Conservation (phyloP, 2,888 invertebrate genomes). For the Sthenelais limicola region DNA sequence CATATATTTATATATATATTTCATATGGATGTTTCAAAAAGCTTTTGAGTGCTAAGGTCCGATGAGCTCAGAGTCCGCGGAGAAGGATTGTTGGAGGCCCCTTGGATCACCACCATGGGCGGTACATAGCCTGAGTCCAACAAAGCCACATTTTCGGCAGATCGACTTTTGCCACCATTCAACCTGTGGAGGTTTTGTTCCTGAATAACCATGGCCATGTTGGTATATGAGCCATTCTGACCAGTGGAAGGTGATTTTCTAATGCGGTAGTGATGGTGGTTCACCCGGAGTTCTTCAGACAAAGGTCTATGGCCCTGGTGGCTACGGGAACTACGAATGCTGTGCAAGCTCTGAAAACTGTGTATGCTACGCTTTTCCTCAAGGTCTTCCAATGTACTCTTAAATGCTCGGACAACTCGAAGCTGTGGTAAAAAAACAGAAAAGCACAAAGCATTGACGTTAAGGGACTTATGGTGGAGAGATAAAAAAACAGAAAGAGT, state of each 20-base stretch:
- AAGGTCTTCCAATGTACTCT: conserved; percentile 98
- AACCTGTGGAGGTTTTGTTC: conserved; percentile 48
- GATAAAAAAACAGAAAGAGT: too few species aligned
- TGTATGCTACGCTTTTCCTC: conserved; percentile 99
- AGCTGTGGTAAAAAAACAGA: conserved; percentile 84
- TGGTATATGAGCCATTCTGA: conserved; percentile 56
- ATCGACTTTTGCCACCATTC: conserved; percentile 62
- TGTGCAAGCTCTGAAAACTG: conserved; percentile 77
- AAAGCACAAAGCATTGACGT: conserved; percentile 41
- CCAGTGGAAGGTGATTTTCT: conserved; percentile 72
- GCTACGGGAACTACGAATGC: conserved; percentile 78
- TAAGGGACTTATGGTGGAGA: conserved; percentile 33
- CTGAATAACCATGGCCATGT: conserved; percentile 55
- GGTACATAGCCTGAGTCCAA: conserved; percentile 20
- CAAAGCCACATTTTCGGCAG: conserved; percentile 66
- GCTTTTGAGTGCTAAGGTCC: conserved; percentile 37
- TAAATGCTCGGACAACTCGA: conserved; percentile 99
- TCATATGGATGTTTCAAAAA: conserved; percentile 18
- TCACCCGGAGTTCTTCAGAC: conserved; percentile 79
- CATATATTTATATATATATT: neutral
- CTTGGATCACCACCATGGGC: conserved; percentile 32
- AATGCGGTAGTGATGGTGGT: conserved; percentile 12
- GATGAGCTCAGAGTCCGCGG: conserved; percentile 40
- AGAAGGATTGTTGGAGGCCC: conserved; percentile 40
- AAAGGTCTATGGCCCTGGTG: conserved; percentile 82